Conservation (phyloP, 2,888 invertebrate genomes). For the Ceraclea dissimilis region DNA sequence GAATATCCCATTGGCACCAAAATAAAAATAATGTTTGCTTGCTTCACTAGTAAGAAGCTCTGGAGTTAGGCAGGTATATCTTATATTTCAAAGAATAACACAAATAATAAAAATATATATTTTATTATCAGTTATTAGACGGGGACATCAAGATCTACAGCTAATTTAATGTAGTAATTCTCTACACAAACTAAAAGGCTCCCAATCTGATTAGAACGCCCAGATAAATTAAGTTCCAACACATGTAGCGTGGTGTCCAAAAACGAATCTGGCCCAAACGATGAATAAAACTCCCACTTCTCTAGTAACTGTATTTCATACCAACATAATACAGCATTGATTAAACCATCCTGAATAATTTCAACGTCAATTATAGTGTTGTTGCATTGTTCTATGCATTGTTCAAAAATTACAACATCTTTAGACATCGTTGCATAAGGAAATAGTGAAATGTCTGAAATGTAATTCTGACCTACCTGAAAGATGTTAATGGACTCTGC, state of each 20-base stretch:
- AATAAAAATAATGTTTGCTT: no score
- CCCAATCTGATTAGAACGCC: background rate
- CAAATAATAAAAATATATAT: no score
- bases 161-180: conserved; percentile 10
- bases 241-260: conserved; percentile 32
- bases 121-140: no score
- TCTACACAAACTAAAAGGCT: conserved; percentile 9
- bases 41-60: no score
- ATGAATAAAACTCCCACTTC: conserved; percentile 36
- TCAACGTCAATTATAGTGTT: conserved; percentile 31
- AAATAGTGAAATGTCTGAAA: conserved; percentile 40
- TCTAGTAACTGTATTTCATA: conserved; percentile 44
- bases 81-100: no score
- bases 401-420: conserved; percentile 31
- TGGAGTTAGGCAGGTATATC: no score
- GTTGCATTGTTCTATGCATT: conserved; percentile 27
- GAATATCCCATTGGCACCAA: no score
- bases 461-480: conserved; percentile 51
- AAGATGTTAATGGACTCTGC: conserved; percentile 52
- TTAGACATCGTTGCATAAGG: conserved; percentile 39
- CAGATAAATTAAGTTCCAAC: conserved; percentile 4
- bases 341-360: conserved; percentile 36
- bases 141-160: conserved; percentile 3
- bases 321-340: conserved; percentile 50
- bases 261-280: conserved; percentile 39